Base-by-base conservation (phyloP, 2,888 invertebrate genomes). In the Zonitis immaculata region DNA sequence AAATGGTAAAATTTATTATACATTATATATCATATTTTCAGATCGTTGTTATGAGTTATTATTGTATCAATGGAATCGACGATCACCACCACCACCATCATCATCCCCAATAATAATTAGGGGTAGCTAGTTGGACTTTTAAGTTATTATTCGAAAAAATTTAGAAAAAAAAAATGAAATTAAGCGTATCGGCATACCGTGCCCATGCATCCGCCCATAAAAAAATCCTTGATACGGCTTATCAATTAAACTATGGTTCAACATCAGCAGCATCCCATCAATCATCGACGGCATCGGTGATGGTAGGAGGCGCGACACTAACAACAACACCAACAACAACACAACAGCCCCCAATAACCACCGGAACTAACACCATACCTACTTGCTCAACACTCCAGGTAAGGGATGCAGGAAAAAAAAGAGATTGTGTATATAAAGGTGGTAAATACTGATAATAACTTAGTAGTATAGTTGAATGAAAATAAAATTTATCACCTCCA, bases 191-290 rank as follows among this genome's bases (percentile, higher is more conserved):
- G 71, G 91, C 91, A 71, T 91, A 89, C 76, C 84, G 91, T 76
- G 91, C 91, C 73, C 91, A 91, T 78, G 89, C 91, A 75, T 89
- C 89, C 63, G 91, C 91, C 75, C 90, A 91, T 77, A 89, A 89
- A 79, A 91, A 91, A 80, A 90, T 91, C 72, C 81, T 91, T 73
- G 86, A 83, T 69, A 86, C 86, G 66, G 85, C 86, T 70, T 89
- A 87, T 70, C 83, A 84, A 76, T 80, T 84, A 68, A 85, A 85
- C 74, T 90, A 90, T 82, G 90, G 87, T 55, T 86, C 87, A 66
- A 87, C 87, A 46, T 84, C 86, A 56, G 80, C 81, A 56, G 84
- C 85, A 25, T 84, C 85, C 16, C 74, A 75, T 61, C 61, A 56
- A 3, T 45, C 56, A 56, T 26, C 39, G 9, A 4, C 39, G n/a